Base-by-base conservation (phyloP, 2,888 invertebrate genomes). In the Cerceris rybyensis region DNA sequence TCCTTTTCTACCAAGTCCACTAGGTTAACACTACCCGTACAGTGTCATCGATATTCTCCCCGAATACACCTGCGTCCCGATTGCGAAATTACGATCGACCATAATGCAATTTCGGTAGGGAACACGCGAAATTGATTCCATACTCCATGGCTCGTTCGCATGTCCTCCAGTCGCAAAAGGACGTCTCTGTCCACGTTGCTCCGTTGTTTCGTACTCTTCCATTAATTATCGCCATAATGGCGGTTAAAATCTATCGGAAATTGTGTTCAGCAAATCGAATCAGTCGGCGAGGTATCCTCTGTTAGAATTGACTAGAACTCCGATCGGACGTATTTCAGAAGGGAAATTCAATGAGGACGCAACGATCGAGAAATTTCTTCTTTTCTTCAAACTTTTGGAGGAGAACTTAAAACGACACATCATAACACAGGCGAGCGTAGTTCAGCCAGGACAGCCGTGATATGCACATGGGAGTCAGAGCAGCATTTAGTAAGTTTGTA, bases 1-100 rank as follows among this genome's bases (percentile, higher is more conserved):
- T 28, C 28, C 28, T 42, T 42, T 13, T n/a, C 39, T 7, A 42
- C 13, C 41, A 7, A 52, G 7, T 52, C n/a, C 13, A 52, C 14
- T 7, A 13, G 46, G 61, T 58, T 74, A 54, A 76, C 59, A 63
- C 57, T 77, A 61, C 85, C 75, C 64, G 28, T 4, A 28, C 74
- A 17, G 70, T 71, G 79, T 79, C 81, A 86, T 84, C 85, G 86
- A 86, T 86, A 86, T 85, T 83, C 85, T 63, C 59, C 28, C 59
- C 78, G 67, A 83, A 70, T 71, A 78, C 91, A 91, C 88, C 91
- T 91, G 91, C 78, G 88, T 50, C 86, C 86, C 81, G 87, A 91
- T 90, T 89, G 89, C 84, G 71, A 85, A 89, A 89, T 89, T 89
- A 89, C 86, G 82, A 86, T 79, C 79, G 82, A 70, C 85, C 82